A percentile compares a stretch with the other conserved stretches of the same genome.
Evolutionary conservation across 2,888 invertebrate species (phyloP).

Genomic region (Macrophya annulata): DNA sequence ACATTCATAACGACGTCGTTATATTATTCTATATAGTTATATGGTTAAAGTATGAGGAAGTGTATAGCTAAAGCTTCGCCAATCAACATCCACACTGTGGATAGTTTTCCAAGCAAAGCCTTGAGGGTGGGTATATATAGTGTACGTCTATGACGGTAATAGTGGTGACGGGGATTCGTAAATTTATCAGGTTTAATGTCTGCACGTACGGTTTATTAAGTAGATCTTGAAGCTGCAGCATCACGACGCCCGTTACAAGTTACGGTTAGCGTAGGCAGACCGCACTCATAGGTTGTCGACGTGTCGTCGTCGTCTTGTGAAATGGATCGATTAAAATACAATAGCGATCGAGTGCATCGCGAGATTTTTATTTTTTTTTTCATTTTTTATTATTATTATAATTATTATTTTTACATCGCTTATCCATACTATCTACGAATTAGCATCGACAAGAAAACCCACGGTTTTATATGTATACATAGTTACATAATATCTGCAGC

Average conservation of each 20-base stretch:
- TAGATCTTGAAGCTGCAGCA: constrained; percentile 58
- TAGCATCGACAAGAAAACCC: constrained; percentile 56
- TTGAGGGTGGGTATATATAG: constrained; percentile 35
- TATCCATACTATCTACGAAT: constrained; percentile 41
- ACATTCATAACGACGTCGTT: constrained; percentile 32
- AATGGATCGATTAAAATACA: constrained; percentile 67
- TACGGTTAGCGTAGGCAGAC: constrained; percentile 49
- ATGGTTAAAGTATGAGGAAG: constrained; percentile 47
- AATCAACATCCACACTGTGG: constrained; percentile 27
- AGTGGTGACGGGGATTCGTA: constrained; percentile 59
- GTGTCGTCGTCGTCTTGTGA: constrained; percentile 61
- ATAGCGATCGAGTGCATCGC: constrained; percentile 57
- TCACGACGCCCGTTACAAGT: constrained; percentile 56
- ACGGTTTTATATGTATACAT: constrained; percentile 4
- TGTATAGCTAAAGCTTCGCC: not conserved
- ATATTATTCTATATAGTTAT: constrained; percentile 29
- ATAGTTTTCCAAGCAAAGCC: constrained; percentile 14
- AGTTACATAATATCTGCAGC: constrained; percentile 25
- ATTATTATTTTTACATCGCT: not conserved
- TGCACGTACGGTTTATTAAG: constrained; percentile 70
- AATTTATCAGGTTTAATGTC: constrained; percentile 67
- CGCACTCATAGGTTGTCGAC: constrained; percentile 49
- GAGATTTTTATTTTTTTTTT: constrained; percentile 25
- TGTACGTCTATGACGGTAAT: constrained; percentile 20
- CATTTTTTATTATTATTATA: no score